A percentile compares a stretch with the other conserved stretches of the same genome.
Conservation (phyloP, 2,113 vertebrate genomes). For the Onychorhynchus coronatus region DNA sequence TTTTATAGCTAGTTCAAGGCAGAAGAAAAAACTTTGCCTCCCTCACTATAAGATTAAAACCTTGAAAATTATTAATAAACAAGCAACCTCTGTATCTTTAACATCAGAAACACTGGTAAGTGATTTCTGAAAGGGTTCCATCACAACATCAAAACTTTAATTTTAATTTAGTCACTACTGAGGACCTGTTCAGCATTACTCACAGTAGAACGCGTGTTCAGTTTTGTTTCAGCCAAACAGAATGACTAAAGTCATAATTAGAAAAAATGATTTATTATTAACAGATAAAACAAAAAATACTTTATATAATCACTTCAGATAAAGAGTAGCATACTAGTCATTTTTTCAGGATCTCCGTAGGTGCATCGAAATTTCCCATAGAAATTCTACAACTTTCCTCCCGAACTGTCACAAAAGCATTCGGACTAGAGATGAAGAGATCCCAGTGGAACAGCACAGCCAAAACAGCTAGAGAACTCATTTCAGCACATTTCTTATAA, state of each 20-base stretch:
- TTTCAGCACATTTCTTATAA: neutral
- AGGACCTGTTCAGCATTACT: neutral
- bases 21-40: neutral
- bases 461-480: neutral
- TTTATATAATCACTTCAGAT: neutral
- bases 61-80: neutral
- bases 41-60: neutral
- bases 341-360: neutral
- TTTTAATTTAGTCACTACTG: neutral
- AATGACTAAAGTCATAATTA: neutral
- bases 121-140: neutral
- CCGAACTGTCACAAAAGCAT: neutral
- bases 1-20: neutral
- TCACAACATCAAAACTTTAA: neutral
- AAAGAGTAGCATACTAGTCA: neutral
- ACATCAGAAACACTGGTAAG: neutral
- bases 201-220: fast-evolving
- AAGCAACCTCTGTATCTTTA: neutral
- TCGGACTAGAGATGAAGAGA: neutral
- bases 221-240: neutral
- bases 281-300: neutral
- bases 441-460: neutral
- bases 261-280: neutral
- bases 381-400: neutral
- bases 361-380: neutral